These are phyloP conservation scores for Ostrea edulis DNA, from an alignment of 1,140 invertebrate species.

Conservation along the genomic window DNA sequence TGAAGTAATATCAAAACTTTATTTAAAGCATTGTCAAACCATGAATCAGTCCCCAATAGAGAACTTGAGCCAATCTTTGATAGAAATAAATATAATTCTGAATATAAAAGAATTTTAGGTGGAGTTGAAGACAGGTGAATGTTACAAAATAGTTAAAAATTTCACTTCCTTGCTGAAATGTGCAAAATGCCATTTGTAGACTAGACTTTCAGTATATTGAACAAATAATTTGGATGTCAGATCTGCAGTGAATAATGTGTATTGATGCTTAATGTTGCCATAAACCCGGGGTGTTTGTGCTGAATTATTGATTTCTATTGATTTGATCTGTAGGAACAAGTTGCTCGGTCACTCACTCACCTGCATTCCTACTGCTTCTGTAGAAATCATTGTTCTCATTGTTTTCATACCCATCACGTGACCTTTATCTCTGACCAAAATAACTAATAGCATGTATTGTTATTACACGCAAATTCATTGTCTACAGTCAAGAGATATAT, in stretches of 20 bases:
- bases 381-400: no score
- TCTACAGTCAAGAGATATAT: no score
- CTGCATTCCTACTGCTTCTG: no score
- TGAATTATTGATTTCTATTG: background rate
- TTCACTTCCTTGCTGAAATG: background rate
- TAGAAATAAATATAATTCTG: background rate
- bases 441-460: no score
- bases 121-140: background rate
- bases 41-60: background rate
- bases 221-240: background rate
- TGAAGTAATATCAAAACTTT: background rate
- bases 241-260: slow-evolving; percentile 63
- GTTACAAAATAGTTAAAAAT: background rate
- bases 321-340: background rate
- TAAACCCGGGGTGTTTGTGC: background rate
- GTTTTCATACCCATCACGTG: no score
- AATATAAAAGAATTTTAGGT: background rate
- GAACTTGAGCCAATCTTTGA: background rate
- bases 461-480: no score
- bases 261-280: slow-evolving; percentile 1
- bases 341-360: no score
- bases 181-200: background rate
- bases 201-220: background rate
- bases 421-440: no score
- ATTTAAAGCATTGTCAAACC: background rate